A percentile compares a stretch with the other conserved stretches of the same genome.
These are phyloP conservation scores for Drosophila subobscura DNA, from an alignment of 1,140 invertebrate genomes.

Conservation along the genomic window DNA sequence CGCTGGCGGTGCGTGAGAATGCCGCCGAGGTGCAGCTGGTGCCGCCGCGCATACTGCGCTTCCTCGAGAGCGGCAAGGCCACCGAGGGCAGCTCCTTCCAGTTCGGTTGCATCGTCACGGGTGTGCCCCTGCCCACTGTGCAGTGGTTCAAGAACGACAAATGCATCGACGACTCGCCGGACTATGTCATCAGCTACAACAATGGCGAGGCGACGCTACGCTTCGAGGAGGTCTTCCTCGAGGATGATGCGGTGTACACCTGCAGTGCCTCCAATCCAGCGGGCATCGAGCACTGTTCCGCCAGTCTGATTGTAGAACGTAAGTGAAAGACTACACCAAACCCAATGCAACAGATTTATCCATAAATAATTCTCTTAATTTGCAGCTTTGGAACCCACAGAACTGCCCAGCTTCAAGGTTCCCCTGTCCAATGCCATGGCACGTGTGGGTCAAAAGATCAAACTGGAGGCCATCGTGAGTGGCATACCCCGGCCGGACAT, in stretches of 20 bases:
- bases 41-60: constrained; percentile 87
- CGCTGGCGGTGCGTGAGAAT: constrained; percentile 90
- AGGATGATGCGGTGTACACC: constrained; percentile 88
- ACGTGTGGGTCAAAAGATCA: constrained; percentile 87
- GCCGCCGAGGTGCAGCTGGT: constrained; percentile 85
- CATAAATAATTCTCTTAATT: constrained; percentile 2
- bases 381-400: constrained; percentile 86
- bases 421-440: constrained; percentile 87
- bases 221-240: constrained; percentile 87
- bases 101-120: constrained; percentile 89
- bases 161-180: constrained; percentile 85
- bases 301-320: constrained; percentile 91
- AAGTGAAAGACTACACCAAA: constrained; percentile 32
- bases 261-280: constrained; percentile 89
- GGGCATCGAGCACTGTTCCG: constrained; percentile 89
- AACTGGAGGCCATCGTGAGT: constrained; percentile 89
- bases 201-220: constrained; percentile 89
- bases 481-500: constrained; percentile 89
- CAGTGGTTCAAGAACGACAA: constrained; percentile 90
- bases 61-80: constrained; percentile 86
- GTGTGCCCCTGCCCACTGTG: constrained; percentile 90
- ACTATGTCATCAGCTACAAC: constrained; percentile 87
- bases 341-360: no score
- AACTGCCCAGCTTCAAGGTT: constrained; percentile 87
- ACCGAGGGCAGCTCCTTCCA: constrained; percentile 88